Evolutionary conservation across 2,888 invertebrate species (phyloP), one percentile per base, ranked within the genome.

Genomic region (Lasioglossum marginatum): DNA sequence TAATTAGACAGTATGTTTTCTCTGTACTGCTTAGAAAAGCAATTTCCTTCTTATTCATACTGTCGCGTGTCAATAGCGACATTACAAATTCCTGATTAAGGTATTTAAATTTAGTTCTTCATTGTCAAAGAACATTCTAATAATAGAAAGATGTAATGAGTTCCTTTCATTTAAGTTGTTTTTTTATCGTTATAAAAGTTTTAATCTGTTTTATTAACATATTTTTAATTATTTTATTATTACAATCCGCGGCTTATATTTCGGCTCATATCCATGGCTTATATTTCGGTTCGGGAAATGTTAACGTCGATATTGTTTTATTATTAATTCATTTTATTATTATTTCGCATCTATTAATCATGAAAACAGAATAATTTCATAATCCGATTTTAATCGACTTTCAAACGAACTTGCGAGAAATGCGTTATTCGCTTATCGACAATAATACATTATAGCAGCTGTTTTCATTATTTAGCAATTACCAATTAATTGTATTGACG

Each of bases 381-480:
- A 23, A 70, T 74, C 37, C 57, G 82, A 89, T 82, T 84, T 81
- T 78, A 80, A 80, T 89, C 82, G 78, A 80, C 81, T 87, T 88
- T 81, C 81, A 88, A 79, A 86, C 80, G 79, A 88, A 78, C 82
- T 80, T 84, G 79, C 87, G 45, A 74, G 81, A 79, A 57, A 80
- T 16, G 16, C 78, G 83, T 70, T 83, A 40, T 80, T 91, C 90
- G 57, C 71, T 84, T 91, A 87, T 91, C 82, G 76, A 57, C 76
- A 87, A 91, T 89, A 91, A 90, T 91, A 81, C 45, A 52, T 43
- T 60, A 43, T 48, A 43, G 79, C 89, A 88, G 85, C 85, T 89
- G 81, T 87, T 86, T 91, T 86, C 77, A 87, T 90, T 91, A 87
- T 91, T 91, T 86, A n/a, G 70, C 71, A 77, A 90, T 82, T 82